Conservation (phyloP, 1,140 invertebrate genomes). For the Belonocnema kinseyi region DNA sequence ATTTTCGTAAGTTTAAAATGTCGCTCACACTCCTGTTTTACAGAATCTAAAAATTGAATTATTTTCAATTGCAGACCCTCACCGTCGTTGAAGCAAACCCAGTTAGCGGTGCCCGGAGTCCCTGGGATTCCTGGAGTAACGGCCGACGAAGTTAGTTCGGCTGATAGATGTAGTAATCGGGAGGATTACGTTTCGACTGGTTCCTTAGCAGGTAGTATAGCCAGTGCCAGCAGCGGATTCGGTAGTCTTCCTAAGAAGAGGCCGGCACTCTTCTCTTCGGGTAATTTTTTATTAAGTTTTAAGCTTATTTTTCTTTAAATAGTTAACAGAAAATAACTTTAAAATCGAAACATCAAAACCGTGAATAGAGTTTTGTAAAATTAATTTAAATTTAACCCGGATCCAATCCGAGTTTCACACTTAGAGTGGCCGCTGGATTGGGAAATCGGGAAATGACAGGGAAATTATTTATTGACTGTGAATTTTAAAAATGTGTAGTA, state of each 20-base stretch:
- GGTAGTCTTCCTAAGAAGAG: conserved; percentile 88
- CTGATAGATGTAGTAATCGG: conserved; percentile 69
- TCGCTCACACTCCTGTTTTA: no score
- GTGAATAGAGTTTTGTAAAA: no score
- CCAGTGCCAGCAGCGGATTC: conserved; percentile 87
- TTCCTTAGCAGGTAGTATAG: conserved; percentile 81
- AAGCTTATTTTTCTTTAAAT: conserved; percentile 13
- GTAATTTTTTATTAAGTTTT: conserved; percentile 57
- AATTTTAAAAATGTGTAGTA: no score
- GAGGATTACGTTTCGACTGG: conserved; percentile 80
- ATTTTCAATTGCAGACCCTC: conserved; percentile 77
- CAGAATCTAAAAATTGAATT: no score
- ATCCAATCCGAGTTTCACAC: no score
- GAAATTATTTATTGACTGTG: no score
- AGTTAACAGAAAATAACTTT: no score
- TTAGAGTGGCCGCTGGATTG: no score
- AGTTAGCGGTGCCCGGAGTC: conserved; percentile 76
- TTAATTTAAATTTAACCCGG: no score
- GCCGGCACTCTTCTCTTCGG: conserved; percentile 78
- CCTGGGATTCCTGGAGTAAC: conserved; percentile 67
- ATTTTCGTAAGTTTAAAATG: no score
- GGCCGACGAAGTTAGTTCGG: conserved; percentile 61
- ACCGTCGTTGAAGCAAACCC: conserved; percentile 81
- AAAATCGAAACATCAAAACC: no score
- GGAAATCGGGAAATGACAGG: no score